Base-by-base conservation (phyloP, 2,113 vertebrate species). In the Tyto alba region DNA sequence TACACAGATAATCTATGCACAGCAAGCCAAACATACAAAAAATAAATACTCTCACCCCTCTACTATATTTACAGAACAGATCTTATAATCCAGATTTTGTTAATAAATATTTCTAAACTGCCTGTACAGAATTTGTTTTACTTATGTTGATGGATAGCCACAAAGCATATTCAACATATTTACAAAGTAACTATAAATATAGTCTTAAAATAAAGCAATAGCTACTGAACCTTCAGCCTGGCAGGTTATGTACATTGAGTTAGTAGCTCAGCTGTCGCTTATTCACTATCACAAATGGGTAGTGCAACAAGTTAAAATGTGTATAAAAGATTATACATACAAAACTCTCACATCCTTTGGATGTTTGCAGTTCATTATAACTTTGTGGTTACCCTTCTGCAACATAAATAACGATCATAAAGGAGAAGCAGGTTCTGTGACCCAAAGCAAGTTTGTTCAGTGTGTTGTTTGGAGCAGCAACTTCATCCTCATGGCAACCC, bases 261-360 rank as follows among this genome's bases (percentile, higher is more conserved):
- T 97, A 98, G 98, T 98, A 97, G 97, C 97, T 98, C 96, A 97
- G 97, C 97, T 96, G 96, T 97, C 67, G 97, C 96, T 96, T 93
- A 89, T 95, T 97, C 98, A 98, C 97, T 98, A 96, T 97, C 96
- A 97, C 92, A 96, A 96, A 96, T 95, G 98, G 98, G 97, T 98
- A 98, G 98, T 98, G 98, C 98, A 98, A 98, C 98, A 98, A 98
- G 98, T 98, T 98, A 98, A 98, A 98, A 98, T 91, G 97, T 98
- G 98, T 98, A 98, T 98, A 98, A 98, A 98, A 98, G 98, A 98
- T 98, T 98, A 98, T 98, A 98, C 98, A 98, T 98, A 98, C 98
- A 96, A 98, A 98, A 98, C 97, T 98, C 96, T 98, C 98, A 98
- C 98, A 98, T 98, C 98, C 98, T 98, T 98, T 98, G 98, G 98